A percentile compares a stretch with the other conserved stretches of the same genome.
phyloP scores from a whole-genome alignment of 2,888 invertebrate genomes.

The Melanostoma mellinum region DNA sequence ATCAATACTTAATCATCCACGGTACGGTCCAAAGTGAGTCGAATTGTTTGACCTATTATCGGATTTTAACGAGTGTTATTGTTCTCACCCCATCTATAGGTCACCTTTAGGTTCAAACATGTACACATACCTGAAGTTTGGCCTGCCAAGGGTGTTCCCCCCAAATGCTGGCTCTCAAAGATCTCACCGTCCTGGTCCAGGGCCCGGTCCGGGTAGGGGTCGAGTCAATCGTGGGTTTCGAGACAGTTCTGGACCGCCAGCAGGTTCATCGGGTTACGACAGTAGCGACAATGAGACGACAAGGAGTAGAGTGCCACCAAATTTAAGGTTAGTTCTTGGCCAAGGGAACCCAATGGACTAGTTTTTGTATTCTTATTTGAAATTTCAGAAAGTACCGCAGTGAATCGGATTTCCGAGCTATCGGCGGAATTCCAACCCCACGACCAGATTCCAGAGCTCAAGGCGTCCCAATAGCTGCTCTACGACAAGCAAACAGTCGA shows the following conservation, averaged over 20 bases:
- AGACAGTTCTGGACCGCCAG: slow-evolving; percentile 83
- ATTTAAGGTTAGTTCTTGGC: slow-evolving; percentile 80
- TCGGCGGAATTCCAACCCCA: slow-evolving; percentile 79
- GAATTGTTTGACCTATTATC: slow-evolving; percentile 8
- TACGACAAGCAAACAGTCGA: slow-evolving; percentile 87
- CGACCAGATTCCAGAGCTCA: slow-evolving; percentile 81
- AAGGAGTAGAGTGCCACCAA: slow-evolving; percentile 81
- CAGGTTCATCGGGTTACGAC: slow-evolving; percentile 95
- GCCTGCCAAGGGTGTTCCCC: slow-evolving; percentile 94
- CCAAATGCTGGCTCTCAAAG: slow-evolving; percentile 90
- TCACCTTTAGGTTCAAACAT: slow-evolving; percentile 94
- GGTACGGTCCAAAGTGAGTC: slow-evolving; percentile 93
- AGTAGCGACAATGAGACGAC: slow-evolving; percentile 93
- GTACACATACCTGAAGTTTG: slow-evolving; percentile 97
- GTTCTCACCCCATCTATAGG: slow-evolving; percentile 81
- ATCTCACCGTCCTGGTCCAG: slow-evolving; percentile 83
- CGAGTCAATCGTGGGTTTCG: slow-evolving; percentile 83
- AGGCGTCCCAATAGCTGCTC: slow-evolving; percentile 85
- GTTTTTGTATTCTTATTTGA: background rate
- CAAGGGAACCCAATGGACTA: slow-evolving; percentile 1
- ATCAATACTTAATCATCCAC: slow-evolving; percentile 91
- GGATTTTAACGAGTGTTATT: slow-evolving; percentile 15
- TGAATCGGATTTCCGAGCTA: slow-evolving; percentile 91
- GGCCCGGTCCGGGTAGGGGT: slow-evolving; percentile 83
- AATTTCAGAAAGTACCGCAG: slow-evolving; percentile 88